Percentiles rank a stretch among this genome's conserved stretches.
These are phyloP conservation scores for Pyrocoelia pectoralis DNA, from an alignment of 2,888 invertebrate genomes.

Conservation along the genomic window DNA sequence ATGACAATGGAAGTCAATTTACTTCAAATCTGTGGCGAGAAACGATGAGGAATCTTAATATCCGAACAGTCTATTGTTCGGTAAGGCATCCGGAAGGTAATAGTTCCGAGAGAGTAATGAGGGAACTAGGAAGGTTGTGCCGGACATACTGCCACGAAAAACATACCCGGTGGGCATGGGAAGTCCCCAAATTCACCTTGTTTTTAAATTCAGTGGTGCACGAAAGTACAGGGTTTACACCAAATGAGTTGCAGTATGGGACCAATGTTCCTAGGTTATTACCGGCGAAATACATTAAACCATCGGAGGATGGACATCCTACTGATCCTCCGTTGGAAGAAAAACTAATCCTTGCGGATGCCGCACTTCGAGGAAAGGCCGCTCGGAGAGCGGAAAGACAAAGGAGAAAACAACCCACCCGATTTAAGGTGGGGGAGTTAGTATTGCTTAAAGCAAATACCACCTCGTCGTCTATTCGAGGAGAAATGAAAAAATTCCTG, in stretches of 20 bases:
- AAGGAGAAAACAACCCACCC: not conserved
- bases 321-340: too few relatives aligned
- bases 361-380: too few relatives aligned
- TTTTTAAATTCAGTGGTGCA: conserved; percentile 33
- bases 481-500: conserved; percentile 25
- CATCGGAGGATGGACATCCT: too few relatives aligned
- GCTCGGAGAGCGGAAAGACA: too few relatives aligned
- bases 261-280: too few relatives aligned
- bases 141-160: conserved; percentile 32
- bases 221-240: conserved; percentile 34
- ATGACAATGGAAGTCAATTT: conserved; percentile 41
- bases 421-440: conserved; percentile 5
- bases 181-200: conserved; percentile 18
- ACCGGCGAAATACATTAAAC: too few relatives aligned
- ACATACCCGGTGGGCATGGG: conserved; percentile 36
- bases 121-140: conserved; percentile 39
- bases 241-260: conserved; percentile 24
- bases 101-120: conserved; percentile 41
- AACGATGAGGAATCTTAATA: conserved; percentile 12
- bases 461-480: conserved; percentile 9
- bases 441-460: conserved; percentile 27
- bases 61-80: conserved; percentile 25
- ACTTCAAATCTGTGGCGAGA: conserved; percentile 31
- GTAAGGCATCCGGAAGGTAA: conserved; percentile 43
- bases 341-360: too few relatives aligned